These are phyloP conservation scores for Isaurus tuberculatus DNA, from an alignment of 92 coral and sea anemone genomes.

Conservation along the genomic window DNA sequence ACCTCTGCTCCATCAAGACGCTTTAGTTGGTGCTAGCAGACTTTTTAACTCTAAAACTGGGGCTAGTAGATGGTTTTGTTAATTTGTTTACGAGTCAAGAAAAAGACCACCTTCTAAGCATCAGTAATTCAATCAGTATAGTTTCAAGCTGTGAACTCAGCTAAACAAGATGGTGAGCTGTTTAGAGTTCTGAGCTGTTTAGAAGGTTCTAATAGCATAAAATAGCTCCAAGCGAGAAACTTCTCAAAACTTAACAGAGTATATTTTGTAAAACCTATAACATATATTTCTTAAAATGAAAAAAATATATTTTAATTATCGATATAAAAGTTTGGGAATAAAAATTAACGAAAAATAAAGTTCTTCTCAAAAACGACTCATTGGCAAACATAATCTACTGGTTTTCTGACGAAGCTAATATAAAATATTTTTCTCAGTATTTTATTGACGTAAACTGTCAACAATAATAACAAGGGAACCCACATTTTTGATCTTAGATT, in stretches of 20 bases:
- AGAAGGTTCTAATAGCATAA: neutral
- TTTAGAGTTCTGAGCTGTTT: neutral
- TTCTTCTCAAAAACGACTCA: neutral
- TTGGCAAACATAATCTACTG: neutral
- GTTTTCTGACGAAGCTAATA: neutral
- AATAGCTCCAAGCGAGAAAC: neutral
- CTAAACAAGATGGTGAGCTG: neutral
- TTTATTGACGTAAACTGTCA: neutral
- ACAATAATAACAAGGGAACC: neutral
- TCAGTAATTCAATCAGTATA: neutral
- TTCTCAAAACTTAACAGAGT: neutral
- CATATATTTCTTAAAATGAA: neutral
- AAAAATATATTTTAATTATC: neutral
- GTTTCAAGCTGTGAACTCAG: neutral
- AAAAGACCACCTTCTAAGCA: neutral
- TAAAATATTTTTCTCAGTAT: neutral
- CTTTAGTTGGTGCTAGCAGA: slow-evolving; percentile 75
- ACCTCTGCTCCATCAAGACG: slow-evolving; percentile 52
- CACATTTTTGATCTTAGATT: neutral
- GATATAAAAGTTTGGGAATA: neutral
- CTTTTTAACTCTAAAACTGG: neutral
- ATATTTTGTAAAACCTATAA: neutral
- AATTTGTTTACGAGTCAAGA: slow-evolving; percentile 1
- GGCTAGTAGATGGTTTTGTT: neutral
- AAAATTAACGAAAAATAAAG: neutral